Evolutionary conservation across 2,113 vertebrate species (phyloP).

Genomic region (Chloroceryle aenea): DNA sequence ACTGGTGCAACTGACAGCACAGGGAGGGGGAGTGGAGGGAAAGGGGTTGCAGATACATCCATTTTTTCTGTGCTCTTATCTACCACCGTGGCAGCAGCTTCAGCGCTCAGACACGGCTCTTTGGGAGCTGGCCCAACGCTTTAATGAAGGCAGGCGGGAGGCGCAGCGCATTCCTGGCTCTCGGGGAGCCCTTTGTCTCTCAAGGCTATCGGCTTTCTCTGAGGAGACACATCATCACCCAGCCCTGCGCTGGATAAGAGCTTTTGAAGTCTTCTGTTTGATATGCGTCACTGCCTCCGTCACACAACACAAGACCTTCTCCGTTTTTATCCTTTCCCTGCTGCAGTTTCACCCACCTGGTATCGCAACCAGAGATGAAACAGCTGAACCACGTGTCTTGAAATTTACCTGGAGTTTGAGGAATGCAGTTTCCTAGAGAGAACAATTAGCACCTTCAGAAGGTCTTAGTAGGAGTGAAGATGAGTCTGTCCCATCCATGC

Average conservation of each 20-base stretch:
- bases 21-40: neutral
- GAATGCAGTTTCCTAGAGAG: neutral
- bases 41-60: neutral
- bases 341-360: conserved; percentile 20
- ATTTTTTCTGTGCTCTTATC: conserved; percentile 2
- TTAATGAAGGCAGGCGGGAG: neutral
- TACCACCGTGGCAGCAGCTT: neutral
- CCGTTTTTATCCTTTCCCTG: neutral
- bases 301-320: neutral
- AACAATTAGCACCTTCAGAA: neutral
- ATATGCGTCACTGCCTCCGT: conserved; percentile 5
- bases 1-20: neutral
- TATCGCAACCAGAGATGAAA: neutral
- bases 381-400: neutral
- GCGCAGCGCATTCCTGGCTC: neutral
- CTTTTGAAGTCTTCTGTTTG: conserved; percentile 58
- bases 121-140: conserved; percentile 16
- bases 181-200: neutral
- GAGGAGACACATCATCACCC: conserved; percentile 53
- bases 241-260: conserved; percentile 8
- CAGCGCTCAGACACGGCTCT: neutral
- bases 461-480: neutral
- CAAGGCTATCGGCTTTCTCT: neutral
- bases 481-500: neutral
- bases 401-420: neutral